A percentile compares a stretch with the other conserved stretches of the same genome.
Conservation (phyloP, 2,888 invertebrate species). For the Acheta domesticus region DNA sequence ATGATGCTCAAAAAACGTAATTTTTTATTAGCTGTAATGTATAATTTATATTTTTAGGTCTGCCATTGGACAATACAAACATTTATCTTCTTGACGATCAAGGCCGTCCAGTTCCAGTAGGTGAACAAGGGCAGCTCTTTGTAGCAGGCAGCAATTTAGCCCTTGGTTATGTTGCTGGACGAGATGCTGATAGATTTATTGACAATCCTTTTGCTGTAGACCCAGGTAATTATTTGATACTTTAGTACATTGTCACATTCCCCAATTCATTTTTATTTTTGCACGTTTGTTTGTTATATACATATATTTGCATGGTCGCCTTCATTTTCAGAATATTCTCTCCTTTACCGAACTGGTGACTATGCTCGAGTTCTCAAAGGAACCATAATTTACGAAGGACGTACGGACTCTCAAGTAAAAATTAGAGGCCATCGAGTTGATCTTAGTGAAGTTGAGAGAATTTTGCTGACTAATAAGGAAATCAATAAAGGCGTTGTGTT, state of each 20-base stretch:
- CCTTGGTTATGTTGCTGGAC: slow-evolving; percentile 72
- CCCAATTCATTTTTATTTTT: neutral
- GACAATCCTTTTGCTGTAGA: slow-evolving; percentile 69
- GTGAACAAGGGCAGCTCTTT: slow-evolving; percentile 77
- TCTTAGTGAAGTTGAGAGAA: slow-evolving; percentile 76
- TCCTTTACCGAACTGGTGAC: slow-evolving; percentile 81
- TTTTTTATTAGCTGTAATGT: too few relatives aligned
- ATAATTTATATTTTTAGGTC: slow-evolving; percentile 51
- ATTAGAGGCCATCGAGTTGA: slow-evolving; percentile 84
- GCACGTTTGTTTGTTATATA: neutral
- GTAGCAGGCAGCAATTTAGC: slow-evolving; percentile 78
- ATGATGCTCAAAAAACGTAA: too few relatives aligned
- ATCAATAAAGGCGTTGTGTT: slow-evolving; percentile 76
- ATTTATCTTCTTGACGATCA: slow-evolving; percentile 76
- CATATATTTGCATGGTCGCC: neutral
- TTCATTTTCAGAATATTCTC: slow-evolving; percentile 58
- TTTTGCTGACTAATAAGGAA: slow-evolving; percentile 59
- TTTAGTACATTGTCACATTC: neutral
- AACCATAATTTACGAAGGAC: slow-evolving; percentile 66
- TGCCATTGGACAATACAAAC: slow-evolving; percentile 74
- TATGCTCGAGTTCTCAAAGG: slow-evolving; percentile 70
- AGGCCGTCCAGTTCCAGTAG: slow-evolving; percentile 66
- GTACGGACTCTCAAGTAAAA: slow-evolving; percentile 79
- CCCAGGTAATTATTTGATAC: slow-evolving; percentile 49
- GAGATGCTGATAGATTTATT: slow-evolving; percentile 69